phyloP scores from a whole-genome alignment of 2,113 vertebrate species.

The Pteropus alecto region DNA sequence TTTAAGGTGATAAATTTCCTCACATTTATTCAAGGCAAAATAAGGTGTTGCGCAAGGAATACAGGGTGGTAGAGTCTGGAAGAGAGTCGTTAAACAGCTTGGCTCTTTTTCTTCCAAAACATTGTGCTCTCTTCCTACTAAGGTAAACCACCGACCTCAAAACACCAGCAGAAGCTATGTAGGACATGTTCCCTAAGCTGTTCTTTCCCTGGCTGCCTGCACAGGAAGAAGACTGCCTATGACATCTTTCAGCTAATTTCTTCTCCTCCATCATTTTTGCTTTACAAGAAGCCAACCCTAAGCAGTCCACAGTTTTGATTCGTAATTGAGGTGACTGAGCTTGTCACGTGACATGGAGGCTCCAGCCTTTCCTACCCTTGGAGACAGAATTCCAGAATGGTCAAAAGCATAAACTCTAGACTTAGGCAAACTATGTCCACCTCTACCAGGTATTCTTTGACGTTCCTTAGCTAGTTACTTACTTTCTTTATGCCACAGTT shows the following conservation, averaged over 20 bases:
- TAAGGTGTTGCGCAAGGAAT: neutral
- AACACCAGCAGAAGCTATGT: neutral
- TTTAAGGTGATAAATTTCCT: neutral
- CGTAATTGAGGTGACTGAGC: neutral
- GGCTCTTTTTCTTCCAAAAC: neutral
- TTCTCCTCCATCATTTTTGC: neutral
- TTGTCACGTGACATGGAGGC: neutral
- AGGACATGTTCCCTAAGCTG: neutral
- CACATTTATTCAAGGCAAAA: neutral
- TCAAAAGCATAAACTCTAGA: neutral
- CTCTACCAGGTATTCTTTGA: neutral
- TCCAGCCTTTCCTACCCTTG: neutral
- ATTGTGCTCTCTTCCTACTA: neutral
- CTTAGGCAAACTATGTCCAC: neutral
- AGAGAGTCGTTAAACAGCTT: neutral
- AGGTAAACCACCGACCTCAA: neutral
- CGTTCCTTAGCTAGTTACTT: neutral
- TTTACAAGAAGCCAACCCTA: neutral
- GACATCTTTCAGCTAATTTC: neutral
- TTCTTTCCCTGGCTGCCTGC: neutral
- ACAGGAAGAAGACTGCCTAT: neutral
- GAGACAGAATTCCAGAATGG: neutral
- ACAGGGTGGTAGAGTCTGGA: neutral
- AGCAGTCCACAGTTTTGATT: neutral
- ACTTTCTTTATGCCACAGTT: neutral